Evolutionary conservation across 2,113 vertebrate genomes (phyloP).

Genomic region (Pygathrix nemaeus): DNA sequence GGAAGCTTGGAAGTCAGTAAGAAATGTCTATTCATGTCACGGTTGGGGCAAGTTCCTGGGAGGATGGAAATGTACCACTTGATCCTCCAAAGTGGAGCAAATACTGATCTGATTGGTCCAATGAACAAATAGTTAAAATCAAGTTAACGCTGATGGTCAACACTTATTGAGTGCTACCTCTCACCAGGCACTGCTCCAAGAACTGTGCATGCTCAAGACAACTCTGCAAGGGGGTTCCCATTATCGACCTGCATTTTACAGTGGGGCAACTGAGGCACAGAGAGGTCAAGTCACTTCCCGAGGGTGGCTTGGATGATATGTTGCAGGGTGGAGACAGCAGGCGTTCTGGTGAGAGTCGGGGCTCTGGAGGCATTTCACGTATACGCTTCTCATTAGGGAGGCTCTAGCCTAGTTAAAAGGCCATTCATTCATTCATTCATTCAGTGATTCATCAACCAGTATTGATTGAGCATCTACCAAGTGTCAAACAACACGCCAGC

Average conservation of each 20-base stretch:
- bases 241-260: neutral
- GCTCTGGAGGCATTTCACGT: neutral
- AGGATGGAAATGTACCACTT: neutral
- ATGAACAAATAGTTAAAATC: neutral
- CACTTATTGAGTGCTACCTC: accelerated
- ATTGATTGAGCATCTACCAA: neutral
- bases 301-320: neutral
- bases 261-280: neutral
- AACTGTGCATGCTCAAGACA: accelerated
- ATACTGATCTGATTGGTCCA: neutral
- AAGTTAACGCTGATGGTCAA: neutral
- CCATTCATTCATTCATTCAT: neutral
- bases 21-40: neutral
- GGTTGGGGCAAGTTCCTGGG: no score
- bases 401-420: neutral
- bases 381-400: neutral
- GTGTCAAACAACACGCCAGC: neutral
- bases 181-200: neutral
- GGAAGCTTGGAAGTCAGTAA: neutral
- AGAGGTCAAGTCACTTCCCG: neutral
- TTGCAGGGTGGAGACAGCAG: neutral
- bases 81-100: neutral
- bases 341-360: neutral
- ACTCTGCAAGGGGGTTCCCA: neutral
- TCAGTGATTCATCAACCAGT: neutral